Conservation (phyloP, 37 sponge, comb jelly and placozoan species). For the Eunapius fragilis region DNA sequence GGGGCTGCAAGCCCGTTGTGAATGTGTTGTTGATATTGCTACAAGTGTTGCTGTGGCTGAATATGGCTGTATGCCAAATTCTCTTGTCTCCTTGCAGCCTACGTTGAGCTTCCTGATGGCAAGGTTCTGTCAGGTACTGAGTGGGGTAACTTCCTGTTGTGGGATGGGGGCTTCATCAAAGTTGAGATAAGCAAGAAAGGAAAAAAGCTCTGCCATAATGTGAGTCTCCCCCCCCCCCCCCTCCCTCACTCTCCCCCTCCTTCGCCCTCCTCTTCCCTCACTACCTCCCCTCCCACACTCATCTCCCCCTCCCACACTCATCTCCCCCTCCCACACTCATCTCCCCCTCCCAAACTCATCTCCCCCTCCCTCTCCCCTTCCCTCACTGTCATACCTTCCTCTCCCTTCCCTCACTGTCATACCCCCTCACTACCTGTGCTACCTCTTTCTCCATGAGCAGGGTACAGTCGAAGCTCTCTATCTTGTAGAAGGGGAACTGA, state of each 20-base stretch:
- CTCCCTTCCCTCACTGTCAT: too few relatives aligned
- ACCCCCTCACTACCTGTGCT: too few relatives aligned
- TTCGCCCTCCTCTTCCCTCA: neutral
- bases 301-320: too few relatives aligned
- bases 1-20: neutral
- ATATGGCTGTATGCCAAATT: too few relatives aligned
- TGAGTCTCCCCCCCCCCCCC: slow-evolving; percentile 4
- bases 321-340: too few relatives aligned
- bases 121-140: slow-evolving; percentile 98
- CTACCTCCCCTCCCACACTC: too few relatives aligned
- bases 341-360: too few relatives aligned
- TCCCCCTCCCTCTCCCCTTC: too few relatives aligned
- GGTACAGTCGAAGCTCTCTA: slow-evolving; percentile 91
- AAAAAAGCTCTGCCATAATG: slow-evolving; percentile 94
- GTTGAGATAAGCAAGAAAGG: slow-evolving; percentile 89
- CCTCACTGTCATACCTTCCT: too few relatives aligned
- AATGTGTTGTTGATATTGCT: too few relatives aligned
- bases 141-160: slow-evolving; percentile 99
- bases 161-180: slow-evolving; percentile 99
- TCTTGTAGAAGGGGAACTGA: slow-evolving; percentile 97
- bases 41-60: too few relatives aligned
- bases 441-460: slow-evolving; percentile 31
- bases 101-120: slow-evolving; percentile 98
- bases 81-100: too few relatives aligned
- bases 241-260: neutral